Conservation (phyloP, 2,888 invertebrate species). For the Augochlorella aurata region DNA sequence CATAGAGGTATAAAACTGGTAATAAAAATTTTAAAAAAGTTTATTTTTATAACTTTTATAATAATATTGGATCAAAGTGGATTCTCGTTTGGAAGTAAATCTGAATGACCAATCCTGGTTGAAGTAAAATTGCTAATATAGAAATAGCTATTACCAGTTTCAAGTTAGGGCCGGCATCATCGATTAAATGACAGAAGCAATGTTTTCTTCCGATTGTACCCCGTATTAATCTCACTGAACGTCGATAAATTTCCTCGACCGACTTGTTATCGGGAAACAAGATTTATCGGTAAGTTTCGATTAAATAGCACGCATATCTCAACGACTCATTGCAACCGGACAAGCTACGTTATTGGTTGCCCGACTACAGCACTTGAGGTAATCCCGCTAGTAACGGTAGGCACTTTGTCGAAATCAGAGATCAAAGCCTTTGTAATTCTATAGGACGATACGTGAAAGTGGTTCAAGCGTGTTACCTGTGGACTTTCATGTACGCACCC, state of each 20-base stretch:
- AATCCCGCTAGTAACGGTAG: constrained; percentile 26
- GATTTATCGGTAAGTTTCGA: constrained; percentile 16
- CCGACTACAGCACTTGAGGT: constrained; percentile 39
- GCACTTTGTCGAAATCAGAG: constrained; percentile 51
- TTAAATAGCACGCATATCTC: constrained; percentile 19
- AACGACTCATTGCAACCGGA: constrained; percentile 22
- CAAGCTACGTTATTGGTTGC: constrained; percentile 25
- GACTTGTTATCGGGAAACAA: neutral
- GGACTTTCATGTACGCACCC: constrained; percentile 10
- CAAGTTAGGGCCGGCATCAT: neutral
- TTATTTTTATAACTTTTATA: too few species aligned
- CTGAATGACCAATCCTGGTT: too few species aligned
- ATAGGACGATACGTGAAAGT: constrained; percentile 45
- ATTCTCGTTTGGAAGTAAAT: too few species aligned
- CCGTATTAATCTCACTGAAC: constrained; percentile 3
- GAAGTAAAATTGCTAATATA: too few species aligned
- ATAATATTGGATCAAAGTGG: too few species aligned
- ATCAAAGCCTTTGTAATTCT: constrained; percentile 66
- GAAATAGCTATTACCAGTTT: neutral
- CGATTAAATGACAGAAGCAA: neutral
- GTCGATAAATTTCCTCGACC: neutral
- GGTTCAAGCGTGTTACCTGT: constrained; percentile 34
- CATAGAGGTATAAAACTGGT: too few species aligned
- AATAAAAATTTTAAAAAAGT: too few species aligned
- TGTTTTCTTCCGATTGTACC: neutral